Conservation (phyloP, 1,140 invertebrate species). For the Caenorhabditis elegans region WBcel235 BX284604.4:10057501-10058000, state of each 20-base stretch:
- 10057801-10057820: conserved; percentile 51
- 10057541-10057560: conserved; percentile 61
- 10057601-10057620: conserved; percentile 59
- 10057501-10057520: conserved; percentile 58
- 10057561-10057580: conserved; percentile 47
- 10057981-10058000: conserved; percentile 62
- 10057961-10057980: conserved; percentile 61
- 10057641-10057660: conserved; percentile 57
- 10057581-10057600: conserved; percentile 50
- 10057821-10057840: conserved; percentile 59
- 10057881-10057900: conserved; percentile 49
- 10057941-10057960: conserved; percentile 57
- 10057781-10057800: conserved; percentile 53
- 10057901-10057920: conserved; percentile 53
- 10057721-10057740: conserved; percentile 56
- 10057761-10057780: conserved; percentile 37
- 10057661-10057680: conserved; percentile 50
- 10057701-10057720: conserved; percentile 59
- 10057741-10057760: conserved; percentile 34
- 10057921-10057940: conserved; percentile 59
- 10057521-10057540: conserved; percentile 53
- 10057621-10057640: conserved; percentile 61
- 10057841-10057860: conserved; percentile 45
- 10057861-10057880: conserved; percentile 52
- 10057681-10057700: conserved; percentile 62